Evolutionary conservation across 2,888 invertebrate species (phyloP), one percentile per base, ranked within the genome.

Genomic region (Drosophila meridiana): DNA sequence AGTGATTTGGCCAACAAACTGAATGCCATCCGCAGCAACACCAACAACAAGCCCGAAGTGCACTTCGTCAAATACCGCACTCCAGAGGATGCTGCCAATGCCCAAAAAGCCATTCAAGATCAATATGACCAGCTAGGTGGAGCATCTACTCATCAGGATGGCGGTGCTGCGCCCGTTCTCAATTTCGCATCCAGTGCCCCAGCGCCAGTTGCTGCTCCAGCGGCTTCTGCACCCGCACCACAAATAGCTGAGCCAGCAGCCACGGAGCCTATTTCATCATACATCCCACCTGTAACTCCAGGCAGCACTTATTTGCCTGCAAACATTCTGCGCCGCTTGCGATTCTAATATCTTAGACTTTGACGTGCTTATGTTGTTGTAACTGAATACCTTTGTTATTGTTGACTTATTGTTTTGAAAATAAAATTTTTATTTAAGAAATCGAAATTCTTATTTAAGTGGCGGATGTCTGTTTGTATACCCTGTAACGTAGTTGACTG

Each of bases 1-100:
- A 69, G 73, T 7, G 88, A 85, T 47, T 68, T 92, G 56, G 79
- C 87, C 58, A 77, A 80, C 57, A 91, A 87, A 52, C 66, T 90
- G 45, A 90, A 91, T 64, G 62, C 76, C 38, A 36, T 87, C 7
- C 77, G 79, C 34, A 76, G 72, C 58, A 73, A 76, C 52, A 57
- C 26, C 52, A 84, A 77, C 56, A 78, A 89, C 64, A 90, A 89
- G 63, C 92, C 92, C 56, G 92, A 92, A 69, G 91, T 92, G 1
- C 90, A 90, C 63, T 92, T 92, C 58, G 90, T 92, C 60, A 92
- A 92, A 69, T 92, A 92, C 66, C 91, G 90, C 52, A 92, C 91
- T 0, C 80, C 84, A 0, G 87, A 91, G 76, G 92, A 92, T 78
- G 92, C 92, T 40, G 78, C 73, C 38, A 82, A 90, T 36, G 92